phyloP scores from a whole-genome alignment of 2,113 vertebrate species.

The Micromys minutus region DNA sequence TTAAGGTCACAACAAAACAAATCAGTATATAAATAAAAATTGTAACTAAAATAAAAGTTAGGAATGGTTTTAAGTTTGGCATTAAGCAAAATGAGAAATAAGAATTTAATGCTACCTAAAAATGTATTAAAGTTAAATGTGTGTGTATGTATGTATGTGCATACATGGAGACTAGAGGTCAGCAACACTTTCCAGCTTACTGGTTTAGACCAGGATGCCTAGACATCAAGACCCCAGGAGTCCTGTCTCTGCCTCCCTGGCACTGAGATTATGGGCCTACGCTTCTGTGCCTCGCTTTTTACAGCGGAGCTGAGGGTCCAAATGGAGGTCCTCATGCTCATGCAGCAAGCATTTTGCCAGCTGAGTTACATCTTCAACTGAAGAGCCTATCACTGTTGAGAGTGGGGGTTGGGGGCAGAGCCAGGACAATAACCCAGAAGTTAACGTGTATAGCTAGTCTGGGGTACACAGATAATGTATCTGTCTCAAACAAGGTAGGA shows the following conservation, averaged over 20 bases:
- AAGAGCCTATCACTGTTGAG: background rate
- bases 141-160: background rate
- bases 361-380: background rate
- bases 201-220: background rate
- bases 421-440: background rate
- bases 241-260: background rate
- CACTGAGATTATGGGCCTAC: background rate
- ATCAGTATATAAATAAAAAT: slow-evolving; percentile 32
- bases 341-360: background rate
- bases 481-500: background rate
- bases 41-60: slow-evolving; percentile 37
- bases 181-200: background rate
- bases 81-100: slow-evolving; percentile 25
- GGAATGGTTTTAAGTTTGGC: slow-evolving; percentile 42
- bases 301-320: background rate
- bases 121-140: background rate
- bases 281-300: background rate
- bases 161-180: background rate
- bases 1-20: slow-evolving; percentile 37
- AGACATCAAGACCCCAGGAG: background rate
- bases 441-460: background rate
- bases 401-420: no score
- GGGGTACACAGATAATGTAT: background rate
- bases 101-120: background rate
- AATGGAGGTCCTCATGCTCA: background rate